phyloP scores from a whole-genome alignment of 2,888 invertebrate species.

The Lithophane ornitopus region DNA sequence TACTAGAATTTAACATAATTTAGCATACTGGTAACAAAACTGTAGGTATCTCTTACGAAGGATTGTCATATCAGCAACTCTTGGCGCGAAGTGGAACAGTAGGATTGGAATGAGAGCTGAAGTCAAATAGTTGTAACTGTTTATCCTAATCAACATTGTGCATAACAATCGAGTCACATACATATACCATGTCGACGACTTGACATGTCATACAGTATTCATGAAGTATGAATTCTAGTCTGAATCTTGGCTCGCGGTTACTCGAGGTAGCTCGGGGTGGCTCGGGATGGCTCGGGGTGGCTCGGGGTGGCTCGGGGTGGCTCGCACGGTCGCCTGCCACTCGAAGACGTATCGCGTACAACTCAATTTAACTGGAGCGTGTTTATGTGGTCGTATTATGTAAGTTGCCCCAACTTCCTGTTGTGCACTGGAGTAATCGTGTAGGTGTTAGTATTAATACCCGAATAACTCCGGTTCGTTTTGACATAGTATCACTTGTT shows the following conservation, averaged over 20 bases:
- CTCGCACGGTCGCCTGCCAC: slow-evolving; percentile 11
- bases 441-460: slow-evolving; percentile 47
- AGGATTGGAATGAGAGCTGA: background rate
- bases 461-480: slow-evolving; percentile 36
- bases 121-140: slow-evolving; percentile 8
- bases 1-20: slow-evolving; percentile 25
- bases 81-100: background rate
- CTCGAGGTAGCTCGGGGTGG: background rate
- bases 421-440: slow-evolving; percentile 22
- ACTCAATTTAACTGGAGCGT: slow-evolving; percentile 52
- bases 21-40: slow-evolving; percentile 8
- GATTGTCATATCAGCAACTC: background rate
- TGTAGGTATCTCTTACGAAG: background rate
- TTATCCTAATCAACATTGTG: slow-evolving; percentile 31
- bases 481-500: slow-evolving; percentile 16
- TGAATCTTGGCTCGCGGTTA: slow-evolving; percentile 23
- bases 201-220: slow-evolving; percentile 31
- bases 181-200: slow-evolving; percentile 19
- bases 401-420: slow-evolving; percentile 46
- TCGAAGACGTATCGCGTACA: slow-evolving; percentile 10
- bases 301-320: slow-evolving; percentile 1
- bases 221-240: slow-evolving; percentile 34
- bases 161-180: slow-evolving; percentile 21
- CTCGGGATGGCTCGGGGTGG: background rate
- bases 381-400: slow-evolving; percentile 34